A percentile compares a stretch with the other conserved stretches of the same genome.
Evolutionary conservation across 2,888 invertebrate genomes (phyloP).

Genomic region (Synergus gifuensis): DNA sequence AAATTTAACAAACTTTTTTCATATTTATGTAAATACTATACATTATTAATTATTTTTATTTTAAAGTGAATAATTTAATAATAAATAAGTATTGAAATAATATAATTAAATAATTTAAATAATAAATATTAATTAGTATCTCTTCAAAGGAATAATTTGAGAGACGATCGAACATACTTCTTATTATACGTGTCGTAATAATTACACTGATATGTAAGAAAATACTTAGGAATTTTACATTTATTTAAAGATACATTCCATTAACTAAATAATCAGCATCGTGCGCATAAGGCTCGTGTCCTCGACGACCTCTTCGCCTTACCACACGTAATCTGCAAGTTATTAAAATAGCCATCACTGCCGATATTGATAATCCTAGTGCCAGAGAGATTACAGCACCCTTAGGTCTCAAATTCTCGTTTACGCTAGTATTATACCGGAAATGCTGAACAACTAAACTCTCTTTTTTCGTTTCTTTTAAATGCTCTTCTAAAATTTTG

Average conservation of each 20-base stretch:
- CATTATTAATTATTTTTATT: background rate
- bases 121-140: conserved; percentile 1
- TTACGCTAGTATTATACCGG: conserved; percentile 62
- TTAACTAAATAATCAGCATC: conserved; percentile 98
- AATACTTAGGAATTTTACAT: conserved; percentile 39
- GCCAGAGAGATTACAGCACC: conserved; percentile 90
- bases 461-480: conserved; percentile 48
- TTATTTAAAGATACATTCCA: conserved; percentile 94
- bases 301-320: conserved; percentile 85
- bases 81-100: too few species aligned
- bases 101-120: background rate
- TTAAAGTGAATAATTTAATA: background rate
- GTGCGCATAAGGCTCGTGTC: conserved; percentile 90
- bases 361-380: conserved; percentile 89
- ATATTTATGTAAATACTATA: conserved; percentile 11
- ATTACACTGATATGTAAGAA: conserved; percentile 22
- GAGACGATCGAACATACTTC: background rate
- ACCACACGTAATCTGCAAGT: conserved; percentile 91
- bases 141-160: background rate
- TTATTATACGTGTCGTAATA: background rate
- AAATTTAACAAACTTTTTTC: conserved; percentile 29
- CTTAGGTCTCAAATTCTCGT: conserved; percentile 81
- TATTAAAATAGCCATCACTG: conserved; percentile 88
- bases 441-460: conserved; percentile 67
- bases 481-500: conserved; percentile 15